Evolutionary conservation across 37 sponge, comb jelly and placozoan species (phyloP).

Genomic region (Haliclona indistincta): DNA sequence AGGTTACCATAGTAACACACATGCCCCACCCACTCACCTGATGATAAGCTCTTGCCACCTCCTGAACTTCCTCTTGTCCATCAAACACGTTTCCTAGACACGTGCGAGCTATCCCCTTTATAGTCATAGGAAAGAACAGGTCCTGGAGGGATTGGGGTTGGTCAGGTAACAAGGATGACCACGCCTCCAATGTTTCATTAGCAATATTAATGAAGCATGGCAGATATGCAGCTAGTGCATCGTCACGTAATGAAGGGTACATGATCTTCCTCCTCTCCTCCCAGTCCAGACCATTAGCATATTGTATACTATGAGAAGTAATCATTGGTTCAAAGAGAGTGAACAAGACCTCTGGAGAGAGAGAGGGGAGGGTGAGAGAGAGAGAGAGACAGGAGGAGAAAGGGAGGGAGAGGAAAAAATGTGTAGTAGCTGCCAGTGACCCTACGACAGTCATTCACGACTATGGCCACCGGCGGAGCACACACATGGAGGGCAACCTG

Average conservation of each 20-base stretch:
- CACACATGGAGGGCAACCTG: neutral
- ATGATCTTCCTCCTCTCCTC: conserved; percentile 2
- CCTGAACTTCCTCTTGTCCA: conserved; percentile 42
- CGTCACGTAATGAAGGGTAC: conserved; percentile 12
- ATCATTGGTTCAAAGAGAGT: conserved; percentile 26
- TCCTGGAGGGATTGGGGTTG: conserved; percentile 26
- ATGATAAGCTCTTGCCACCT: conserved; percentile 59
- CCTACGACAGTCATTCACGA: no score
- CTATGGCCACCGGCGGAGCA: no score
- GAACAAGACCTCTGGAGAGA: conserved; percentile 10
- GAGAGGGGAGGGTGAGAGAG: no score
- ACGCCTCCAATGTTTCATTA: conserved; percentile 11
- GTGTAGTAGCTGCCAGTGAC: no score
- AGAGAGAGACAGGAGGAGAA: no score
- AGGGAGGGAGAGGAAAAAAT: no score
- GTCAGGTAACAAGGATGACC: conserved; percentile 7
- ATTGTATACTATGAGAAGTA: conserved; percentile 19
- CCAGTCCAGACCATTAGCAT: conserved; percentile 27
- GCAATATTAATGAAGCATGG: neutral
- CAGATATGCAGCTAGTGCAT: conserved; percentile 10
- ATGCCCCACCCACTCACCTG: neutral
- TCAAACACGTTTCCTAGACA: conserved; percentile 63
- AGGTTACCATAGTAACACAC: neutral
- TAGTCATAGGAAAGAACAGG: conserved; percentile 65
- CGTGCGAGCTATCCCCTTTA: conserved; percentile 58